phyloP scores from a whole-genome alignment of 2,113 vertebrate genomes.

The Coregonus clupeaformis region DNA sequence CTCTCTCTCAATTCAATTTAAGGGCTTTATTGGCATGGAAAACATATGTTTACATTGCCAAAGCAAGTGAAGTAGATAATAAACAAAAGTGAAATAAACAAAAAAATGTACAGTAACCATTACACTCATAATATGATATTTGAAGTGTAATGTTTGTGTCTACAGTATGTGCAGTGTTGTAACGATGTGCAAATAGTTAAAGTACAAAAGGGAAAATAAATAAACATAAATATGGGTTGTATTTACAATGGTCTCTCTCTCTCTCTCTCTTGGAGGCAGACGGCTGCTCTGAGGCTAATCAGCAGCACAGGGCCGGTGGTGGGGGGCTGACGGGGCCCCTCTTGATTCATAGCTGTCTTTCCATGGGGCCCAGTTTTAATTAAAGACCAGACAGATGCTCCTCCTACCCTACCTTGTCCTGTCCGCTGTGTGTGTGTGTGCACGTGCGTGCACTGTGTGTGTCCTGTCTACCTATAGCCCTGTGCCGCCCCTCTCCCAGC shows the following conservation, averaged over 20 bases:
- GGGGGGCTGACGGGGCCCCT: background rate
- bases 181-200: too few species aligned
- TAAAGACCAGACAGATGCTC: conserved; percentile 25
- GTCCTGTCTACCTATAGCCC: background rate
- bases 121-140: too few species aligned
- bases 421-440: background rate
- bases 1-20: too few species aligned
- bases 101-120: too few species aligned
- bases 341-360: conserved; percentile 24
- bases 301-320: conserved; percentile 22
- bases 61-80: too few species aligned
- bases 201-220: too few species aligned
- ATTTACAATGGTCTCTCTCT: background rate
- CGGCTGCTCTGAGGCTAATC: conserved; percentile 36
- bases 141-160: too few species aligned
- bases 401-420: background rate
- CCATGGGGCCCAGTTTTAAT: conserved; percentile 42
- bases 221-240: too few species aligned
- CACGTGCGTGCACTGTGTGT: background rate
- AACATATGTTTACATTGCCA: too few species aligned
- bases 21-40: too few species aligned
- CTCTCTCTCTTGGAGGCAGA: background rate
- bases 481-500: background rate
- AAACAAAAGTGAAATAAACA: too few species aligned
- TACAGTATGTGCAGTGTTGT: too few species aligned